Evolutionary conservation across 2,797 vertebrate genomes (phyloP).

Genomic region (Luscinia megarhynchos): DNA sequence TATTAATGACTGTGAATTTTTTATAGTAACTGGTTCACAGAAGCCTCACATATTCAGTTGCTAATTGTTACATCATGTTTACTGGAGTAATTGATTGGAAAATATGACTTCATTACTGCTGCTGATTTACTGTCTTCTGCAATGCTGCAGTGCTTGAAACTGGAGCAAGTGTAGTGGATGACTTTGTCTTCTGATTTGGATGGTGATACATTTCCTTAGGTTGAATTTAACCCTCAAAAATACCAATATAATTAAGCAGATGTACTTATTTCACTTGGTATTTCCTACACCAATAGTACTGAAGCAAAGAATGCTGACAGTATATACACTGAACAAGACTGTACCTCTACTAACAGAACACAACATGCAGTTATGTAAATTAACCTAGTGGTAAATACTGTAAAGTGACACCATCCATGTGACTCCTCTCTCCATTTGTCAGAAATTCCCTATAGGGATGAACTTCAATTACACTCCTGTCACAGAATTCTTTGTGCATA

Average conservation of each 20-base stretch:
- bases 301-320: not conserved
- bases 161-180: not conserved
- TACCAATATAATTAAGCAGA: not conserved
- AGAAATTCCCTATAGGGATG: not conserved
- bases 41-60: not conserved
- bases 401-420: not conserved
- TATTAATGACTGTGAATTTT: conserved; percentile 6
- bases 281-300: not conserved
- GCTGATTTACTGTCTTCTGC: not conserved
- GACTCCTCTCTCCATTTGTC: not conserved
- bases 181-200: conserved; percentile 12
- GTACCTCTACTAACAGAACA: not conserved
- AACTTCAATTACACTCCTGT: not conserved
- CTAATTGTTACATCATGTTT: not conserved
- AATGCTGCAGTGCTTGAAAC: not conserved
- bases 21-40: not conserved
- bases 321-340: not conserved
- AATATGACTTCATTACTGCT: conserved; percentile 7
- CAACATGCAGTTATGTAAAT: not conserved
- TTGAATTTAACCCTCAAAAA: not conserved
- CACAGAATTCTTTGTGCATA: not conserved
- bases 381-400: not conserved
- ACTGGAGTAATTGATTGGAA: conserved; percentile 33
- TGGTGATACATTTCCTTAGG: not conserved
- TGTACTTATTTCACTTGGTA: not conserved